Evolutionary conservation across 2,797 vertebrate genomes (phyloP).

Genomic region (Pseudochaenichthys georgianus): DNA sequence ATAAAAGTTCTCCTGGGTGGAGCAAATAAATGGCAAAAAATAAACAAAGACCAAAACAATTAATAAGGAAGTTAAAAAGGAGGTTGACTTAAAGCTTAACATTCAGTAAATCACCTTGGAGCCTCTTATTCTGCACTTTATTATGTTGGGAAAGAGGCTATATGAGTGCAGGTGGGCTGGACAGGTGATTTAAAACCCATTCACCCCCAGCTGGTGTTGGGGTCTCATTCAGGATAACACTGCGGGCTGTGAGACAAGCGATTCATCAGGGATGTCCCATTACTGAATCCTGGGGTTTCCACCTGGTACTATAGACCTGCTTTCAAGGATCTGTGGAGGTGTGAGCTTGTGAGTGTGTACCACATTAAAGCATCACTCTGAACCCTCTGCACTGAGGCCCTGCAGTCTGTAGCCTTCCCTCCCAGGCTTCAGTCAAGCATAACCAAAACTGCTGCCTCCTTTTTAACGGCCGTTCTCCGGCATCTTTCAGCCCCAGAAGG

Average conservation of each 20-base stretch:
- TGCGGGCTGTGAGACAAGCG: constrained; percentile 46
- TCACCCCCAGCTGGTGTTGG: constrained; percentile 53
- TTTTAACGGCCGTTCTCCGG: neutral
- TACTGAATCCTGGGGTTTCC: constrained; percentile 70
- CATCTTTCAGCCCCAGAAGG: constrained; percentile 14
- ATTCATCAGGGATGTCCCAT: constrained; percentile 76
- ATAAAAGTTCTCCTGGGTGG: neutral
- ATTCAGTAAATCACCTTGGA: constrained; percentile 25
- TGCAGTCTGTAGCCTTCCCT: constrained; percentile 32
- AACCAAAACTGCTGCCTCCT: constrained; percentile 10
- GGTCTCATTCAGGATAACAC: constrained; percentile 54
- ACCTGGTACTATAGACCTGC: constrained; percentile 65
- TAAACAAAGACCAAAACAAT: neutral
- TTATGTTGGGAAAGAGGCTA: neutral
- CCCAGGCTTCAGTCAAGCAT: constrained; percentile 23
- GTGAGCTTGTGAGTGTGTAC: constrained; percentile 4
- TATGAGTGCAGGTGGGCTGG: constrained; percentile 13
- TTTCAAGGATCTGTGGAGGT: constrained; percentile 5
- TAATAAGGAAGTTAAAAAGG: neutral
- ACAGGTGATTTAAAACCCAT: constrained; percentile 71
- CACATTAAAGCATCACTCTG: constrained; percentile 17
- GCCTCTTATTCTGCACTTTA: neutral
- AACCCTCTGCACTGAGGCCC: constrained; percentile 27
- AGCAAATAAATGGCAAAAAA: neutral
- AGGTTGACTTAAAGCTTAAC: constrained; percentile 11